Base-by-base conservation (phyloP, 2,113 vertebrate species). In the Tupaia chinensis region DNA sequence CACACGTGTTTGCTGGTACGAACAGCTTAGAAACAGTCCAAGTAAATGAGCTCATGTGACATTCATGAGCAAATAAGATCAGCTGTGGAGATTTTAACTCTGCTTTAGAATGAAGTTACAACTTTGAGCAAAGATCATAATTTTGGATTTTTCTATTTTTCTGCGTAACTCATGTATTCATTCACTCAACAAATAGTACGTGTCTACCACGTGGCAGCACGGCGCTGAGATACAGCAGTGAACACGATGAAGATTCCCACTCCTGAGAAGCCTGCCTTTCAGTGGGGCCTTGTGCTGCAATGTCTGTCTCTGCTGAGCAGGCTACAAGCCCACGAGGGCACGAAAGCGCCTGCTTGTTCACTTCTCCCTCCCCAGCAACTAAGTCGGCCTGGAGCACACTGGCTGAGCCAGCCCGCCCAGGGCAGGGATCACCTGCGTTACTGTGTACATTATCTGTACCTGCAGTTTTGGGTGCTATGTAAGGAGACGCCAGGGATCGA, bases 41-140 rank as follows among this genome's bases (percentile, higher is more conserved):
- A 84, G 83, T 89, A 83, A 87, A 85, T 79, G 22, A 77, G 32
- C 44, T 87, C 56, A 72, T 72, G 68, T 87, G 72, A 66, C 76
- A 89, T 95, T 96, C 61, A 87, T 13, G 86, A 89, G 44, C 22
- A 88, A 93, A 29, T 83, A 76, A 72, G 44, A 89, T 74, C 76
- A 80, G 25, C 54, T 95, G 63, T n/a, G 22, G 27, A 89, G 9
- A 68, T 68, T 88, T 29, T 83, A 85, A 58, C 27, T 23, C 54
- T 95, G 77, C 53, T 95, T 88, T 65, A 80, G 44, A 60, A 69
- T 65, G 19, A 89, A 89, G 29, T 54, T 77, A 93, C 25, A 15
- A 89, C 32, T 88, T 84, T 66, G 74, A 63, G 25, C 56, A 90
- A 91, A 91, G 32, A 68, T 74, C 44, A 79, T 82, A 25, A 88